Conservation (phyloP, 1,140 invertebrate species). For the Ostrea denselamellosa region DNA sequence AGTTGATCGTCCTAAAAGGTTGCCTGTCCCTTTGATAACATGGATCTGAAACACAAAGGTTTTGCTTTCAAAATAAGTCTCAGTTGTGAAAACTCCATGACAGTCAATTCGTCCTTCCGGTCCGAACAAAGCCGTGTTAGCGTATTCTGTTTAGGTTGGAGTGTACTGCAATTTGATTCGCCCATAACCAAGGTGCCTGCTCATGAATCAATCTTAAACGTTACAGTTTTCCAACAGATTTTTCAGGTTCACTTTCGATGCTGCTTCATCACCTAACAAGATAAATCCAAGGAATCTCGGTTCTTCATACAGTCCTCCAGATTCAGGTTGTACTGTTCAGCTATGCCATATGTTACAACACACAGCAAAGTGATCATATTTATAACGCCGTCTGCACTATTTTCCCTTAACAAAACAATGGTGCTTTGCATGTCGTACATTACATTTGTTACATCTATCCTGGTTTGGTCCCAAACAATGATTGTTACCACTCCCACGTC, state of each 20-base stretch:
- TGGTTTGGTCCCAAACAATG: background rate
- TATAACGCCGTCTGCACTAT: constrained; percentile 34
- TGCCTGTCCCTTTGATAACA: constrained; percentile 27
- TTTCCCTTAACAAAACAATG: constrained; percentile 31
- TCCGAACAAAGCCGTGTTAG: background rate
- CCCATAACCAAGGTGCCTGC: constrained; percentile 1
- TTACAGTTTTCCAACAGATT: background rate
- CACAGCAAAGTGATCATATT: constrained; percentile 46
- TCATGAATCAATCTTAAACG: constrained; percentile 40
- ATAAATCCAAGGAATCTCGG: background rate
- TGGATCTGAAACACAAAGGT: constrained; percentile 11
- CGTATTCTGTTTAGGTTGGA: background rate
- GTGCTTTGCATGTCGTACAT: constrained; percentile 16
- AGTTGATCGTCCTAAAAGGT: constrained; percentile 26
- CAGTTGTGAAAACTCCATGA: background rate
- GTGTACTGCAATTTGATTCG: background rate
- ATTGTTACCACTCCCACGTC: background rate
- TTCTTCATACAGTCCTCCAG: background rate
- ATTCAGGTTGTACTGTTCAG: constrained; percentile 15
- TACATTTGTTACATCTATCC: background rate
- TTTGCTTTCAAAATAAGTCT: background rate
- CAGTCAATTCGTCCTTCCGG: background rate
- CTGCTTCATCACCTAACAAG: background rate
- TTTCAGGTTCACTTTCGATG: constrained; percentile 40
- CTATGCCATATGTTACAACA: constrained; percentile 36